Evolutionary conservation across 92 coral and sea anemone species (phyloP), one percentile per base, ranked within the genome.

Genomic region (Bergia sp.): DNA sequence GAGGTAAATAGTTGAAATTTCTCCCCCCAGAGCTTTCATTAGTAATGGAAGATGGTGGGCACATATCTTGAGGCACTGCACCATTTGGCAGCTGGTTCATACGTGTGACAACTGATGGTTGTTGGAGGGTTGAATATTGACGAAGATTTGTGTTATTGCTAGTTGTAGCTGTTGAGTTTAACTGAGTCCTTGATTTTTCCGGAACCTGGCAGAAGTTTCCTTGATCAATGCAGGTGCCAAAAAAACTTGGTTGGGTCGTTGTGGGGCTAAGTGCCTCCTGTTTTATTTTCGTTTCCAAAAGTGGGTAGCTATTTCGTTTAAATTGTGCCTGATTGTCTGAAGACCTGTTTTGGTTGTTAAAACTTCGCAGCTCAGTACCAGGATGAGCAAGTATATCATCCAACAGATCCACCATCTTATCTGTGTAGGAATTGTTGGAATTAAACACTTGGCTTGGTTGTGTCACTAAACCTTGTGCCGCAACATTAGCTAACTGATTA

Each of bases 341-440:
- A 84, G 66, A 84, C 15, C 67, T 67, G 16, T 84, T 65, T 39
- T 84, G 78, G 67, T 71, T 71, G 61, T 72, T 84, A 16, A 45
- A 49, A 8, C 29, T 41, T 65, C 72, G 57, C 44, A 44, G 78
- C 58, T 82, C 57, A 83, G 38, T 18, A 29, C 47, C n/a, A 5
- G 87, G 87, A 47, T 84, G 43, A 10, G 87, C 47, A 13, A 84
- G 29, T 79, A 84, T 84, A 11, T 84, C 87, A 43, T 84, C 87
- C 36, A 84, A 43, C 45, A 84, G 57, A 72, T 84, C 77, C 1
- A 84, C 87, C 87, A 84, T 71, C 75, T 84, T 79, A 0, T 84
- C 87, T 47, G 87, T 84, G 45, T 29, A 47, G 3, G 86, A 43
- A 83, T 36, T 67, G 13, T 47, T 66, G 37, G 44, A 64, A 84